Evolutionary conservation across 2,888 invertebrate genomes (phyloP), one percentile per base, ranked within the genome.

Genomic region (Xanthorhoe spadicearia): DNA sequence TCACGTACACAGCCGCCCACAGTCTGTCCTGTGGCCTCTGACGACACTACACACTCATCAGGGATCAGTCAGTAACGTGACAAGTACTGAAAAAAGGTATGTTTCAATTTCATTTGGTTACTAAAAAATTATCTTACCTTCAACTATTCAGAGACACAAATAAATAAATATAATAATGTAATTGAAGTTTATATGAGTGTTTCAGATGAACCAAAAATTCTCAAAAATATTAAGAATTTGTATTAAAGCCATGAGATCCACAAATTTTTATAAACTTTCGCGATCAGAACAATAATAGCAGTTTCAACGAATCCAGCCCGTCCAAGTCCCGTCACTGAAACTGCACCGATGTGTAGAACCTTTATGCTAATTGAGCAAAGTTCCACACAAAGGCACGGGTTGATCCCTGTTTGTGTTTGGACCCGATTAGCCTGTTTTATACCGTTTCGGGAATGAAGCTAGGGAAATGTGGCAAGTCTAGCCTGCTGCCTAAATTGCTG

Each of bases 361-460:
- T 75, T 77, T 80, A 80, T 82, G 80, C 76, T 78, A 82, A 82
- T 80, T 75, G 71, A 71, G 62, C 60, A 63, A 76, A 78, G 78
- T 79, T 77, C 65, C 64, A 64, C 73, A 75, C 78, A 82, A 77
- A 79, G 77, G 77, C 69, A 64, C 67, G 65, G 72, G 73, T 77
- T 73, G 77, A 75, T 73, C 75, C 69, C 67, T 77, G 79, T 77
- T 80, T 80, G 76, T 75, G 65, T 76, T 77, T 65, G 61, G 58
- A 60, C 52, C 56, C 61, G 63, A 64, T 64, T 58, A 64, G 50
- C 57, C 57, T 28, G 61, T 54, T 67, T 66, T 67, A 64, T 57
- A 54, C 49, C 38, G 68, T 38, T 64, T 57, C 50, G 52, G 23
- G 43, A 53, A 53, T 59, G 49, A 64, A 54, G 32, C 53, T 18